phyloP scores from a whole-genome alignment of 2,113 vertebrate genomes.

The Rhea pennata region DNA sequence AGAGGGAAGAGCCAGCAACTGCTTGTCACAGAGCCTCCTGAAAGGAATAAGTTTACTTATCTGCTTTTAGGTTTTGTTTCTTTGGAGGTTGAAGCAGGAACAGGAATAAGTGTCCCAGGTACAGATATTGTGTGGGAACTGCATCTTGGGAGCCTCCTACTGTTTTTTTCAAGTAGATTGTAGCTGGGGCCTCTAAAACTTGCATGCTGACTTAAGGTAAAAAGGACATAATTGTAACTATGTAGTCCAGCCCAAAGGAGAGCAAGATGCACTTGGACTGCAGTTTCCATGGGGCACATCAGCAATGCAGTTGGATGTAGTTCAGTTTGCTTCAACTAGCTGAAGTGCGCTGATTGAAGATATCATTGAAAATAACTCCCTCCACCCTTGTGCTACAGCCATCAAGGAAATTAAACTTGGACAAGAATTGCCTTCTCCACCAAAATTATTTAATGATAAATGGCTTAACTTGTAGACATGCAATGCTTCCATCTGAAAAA shows the following conservation, averaged over 20 bases:
- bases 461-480: background rate
- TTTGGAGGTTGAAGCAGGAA: background rate
- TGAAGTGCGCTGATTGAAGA: background rate
- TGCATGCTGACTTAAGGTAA: background rate
- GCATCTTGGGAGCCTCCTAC: background rate
- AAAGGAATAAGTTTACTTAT: background rate
- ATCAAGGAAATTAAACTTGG: background rate
- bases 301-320: background rate
- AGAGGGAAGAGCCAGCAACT: background rate
- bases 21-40: background rate
- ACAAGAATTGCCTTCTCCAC: background rate
- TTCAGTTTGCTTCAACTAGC: background rate
- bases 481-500: background rate
- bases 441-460: background rate
- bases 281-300: background rate
- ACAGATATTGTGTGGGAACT: background rate
- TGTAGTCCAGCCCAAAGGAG: background rate
- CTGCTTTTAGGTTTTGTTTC: background rate
- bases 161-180: background rate
- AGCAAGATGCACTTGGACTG: fast-evolving
- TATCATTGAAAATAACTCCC: background rate
- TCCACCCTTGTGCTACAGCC: too few relatives aligned
- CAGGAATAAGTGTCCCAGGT: background rate
- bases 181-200: background rate
- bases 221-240: background rate